Evolutionary conservation across 2,888 invertebrate species (phyloP).

Genomic region (Escarpia spicata): DNA sequence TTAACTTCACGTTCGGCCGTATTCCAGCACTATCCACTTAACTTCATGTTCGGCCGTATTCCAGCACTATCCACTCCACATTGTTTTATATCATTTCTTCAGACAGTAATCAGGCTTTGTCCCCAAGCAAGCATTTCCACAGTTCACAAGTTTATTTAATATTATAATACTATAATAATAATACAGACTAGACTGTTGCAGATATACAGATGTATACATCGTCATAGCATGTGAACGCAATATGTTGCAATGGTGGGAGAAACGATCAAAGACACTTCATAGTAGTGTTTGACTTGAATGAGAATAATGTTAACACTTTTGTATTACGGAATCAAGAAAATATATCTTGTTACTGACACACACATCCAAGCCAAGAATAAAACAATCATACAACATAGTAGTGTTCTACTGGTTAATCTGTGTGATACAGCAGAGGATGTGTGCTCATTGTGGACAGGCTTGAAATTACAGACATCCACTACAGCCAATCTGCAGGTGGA

Average conservation of each 20-base stretch:
- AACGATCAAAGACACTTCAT: not conserved
- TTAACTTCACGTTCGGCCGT: too few species aligned
- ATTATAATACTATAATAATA: not conserved
- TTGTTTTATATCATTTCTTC: not conserved
- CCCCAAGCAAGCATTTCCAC: not conserved
- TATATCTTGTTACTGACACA: not conserved
- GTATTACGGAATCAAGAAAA: not conserved
- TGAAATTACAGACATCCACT: not conserved
- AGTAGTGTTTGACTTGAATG: not conserved
- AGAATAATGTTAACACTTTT: not conserved
- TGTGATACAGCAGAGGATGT: not conserved
- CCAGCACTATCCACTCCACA: not conserved
- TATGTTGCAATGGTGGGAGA: not conserved
- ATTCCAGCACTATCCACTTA: too few species aligned
- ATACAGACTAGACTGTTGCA: not conserved
- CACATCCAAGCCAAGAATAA: conserved; percentile 10
- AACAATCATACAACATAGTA: not conserved
- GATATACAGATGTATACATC: not conserved
- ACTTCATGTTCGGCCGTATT: too few species aligned
- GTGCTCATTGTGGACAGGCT: not conserved
- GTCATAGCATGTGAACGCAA: not conserved
- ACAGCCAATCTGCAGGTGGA: not conserved
- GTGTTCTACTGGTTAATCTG: not conserved
- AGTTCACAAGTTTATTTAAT: not conserved
- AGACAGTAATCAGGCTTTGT: not conserved